Percentiles rank a stretch among this genome's conserved stretches.
Conservation (phyloP, 64 coral and sea anemone genomes). For the Catalaphyllia jardinei region DNA sequence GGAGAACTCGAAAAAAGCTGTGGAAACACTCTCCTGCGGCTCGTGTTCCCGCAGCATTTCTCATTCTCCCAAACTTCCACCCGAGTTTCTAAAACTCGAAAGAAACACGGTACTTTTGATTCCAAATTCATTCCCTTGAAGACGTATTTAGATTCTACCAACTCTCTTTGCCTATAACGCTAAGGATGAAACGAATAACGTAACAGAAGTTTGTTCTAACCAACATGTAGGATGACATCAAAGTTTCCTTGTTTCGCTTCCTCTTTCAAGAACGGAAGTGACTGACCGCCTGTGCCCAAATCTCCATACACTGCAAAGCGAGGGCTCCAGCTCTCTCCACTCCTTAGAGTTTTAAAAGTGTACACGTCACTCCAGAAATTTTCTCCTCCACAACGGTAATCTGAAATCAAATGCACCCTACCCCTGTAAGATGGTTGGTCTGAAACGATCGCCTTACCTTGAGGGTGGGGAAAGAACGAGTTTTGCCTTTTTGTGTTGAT, state of each 20-base stretch:
- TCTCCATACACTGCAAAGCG: slow-evolving; percentile 90
- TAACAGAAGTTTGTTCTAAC: slow-evolving; percentile 24
- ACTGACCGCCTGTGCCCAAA: slow-evolving; percentile 79
- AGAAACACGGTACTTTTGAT: too few relatives aligned
- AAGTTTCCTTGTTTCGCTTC: slow-evolving; percentile 75
- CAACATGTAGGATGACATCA: slow-evolving; percentile 94
- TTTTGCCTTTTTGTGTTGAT: too few relatives aligned
- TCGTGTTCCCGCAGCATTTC: too few relatives aligned
- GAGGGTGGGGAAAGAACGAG: too few relatives aligned
- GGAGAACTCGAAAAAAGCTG: too few relatives aligned
- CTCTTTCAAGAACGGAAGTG: slow-evolving; percentile 68
- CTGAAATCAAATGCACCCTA: slow-evolving; percentile 9
- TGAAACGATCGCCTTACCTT: too few relatives aligned
- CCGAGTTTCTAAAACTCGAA: too few relatives aligned
- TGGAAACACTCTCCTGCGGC: too few relatives aligned
- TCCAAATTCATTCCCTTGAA: too few relatives aligned
- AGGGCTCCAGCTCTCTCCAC: slow-evolving; percentile 86
- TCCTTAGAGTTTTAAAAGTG: slow-evolving; percentile 64
- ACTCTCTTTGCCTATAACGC: too few relatives aligned
- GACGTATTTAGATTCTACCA: too few relatives aligned
- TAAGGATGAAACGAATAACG: background rate
- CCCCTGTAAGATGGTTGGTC: background rate
- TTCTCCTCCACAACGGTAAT: slow-evolving; percentile 92
- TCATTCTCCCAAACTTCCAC: too few relatives aligned
- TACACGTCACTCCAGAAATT: slow-evolving; percentile 82